phyloP scores from a whole-genome alignment of 2,797 vertebrate genomes.

The Neosilurus hyrtlii region DNA sequence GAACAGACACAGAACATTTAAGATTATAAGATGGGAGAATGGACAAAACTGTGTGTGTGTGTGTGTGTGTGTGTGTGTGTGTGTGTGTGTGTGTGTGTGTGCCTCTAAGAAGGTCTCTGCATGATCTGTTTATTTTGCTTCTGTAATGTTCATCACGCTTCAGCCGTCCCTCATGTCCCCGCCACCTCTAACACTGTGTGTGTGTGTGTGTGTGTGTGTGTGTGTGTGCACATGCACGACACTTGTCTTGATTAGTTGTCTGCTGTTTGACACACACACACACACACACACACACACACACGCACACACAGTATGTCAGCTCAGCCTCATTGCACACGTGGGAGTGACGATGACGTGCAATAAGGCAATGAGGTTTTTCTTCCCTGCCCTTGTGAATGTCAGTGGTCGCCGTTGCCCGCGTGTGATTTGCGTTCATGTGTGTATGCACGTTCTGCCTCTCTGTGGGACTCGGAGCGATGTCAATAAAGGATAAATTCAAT shows the following conservation, averaged over 20 bases:
- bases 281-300: neutral
- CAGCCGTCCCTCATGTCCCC: slow-evolving; percentile 67
- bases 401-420: slow-evolving; percentile 6
- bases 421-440: slow-evolving; percentile 18
- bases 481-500: slow-evolving; percentile 58
- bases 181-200: neutral
- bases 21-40: neutral
- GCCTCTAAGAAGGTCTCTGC: slow-evolving; percentile 61
- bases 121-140: slow-evolving; percentile 72
- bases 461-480: slow-evolving; percentile 45
- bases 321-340: slow-evolving; percentile 23
- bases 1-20: neutral
- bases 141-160: slow-evolving; percentile 69
- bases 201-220: slow-evolving; percentile 29
- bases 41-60: neutral
- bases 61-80: neutral
- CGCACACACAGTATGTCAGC: slow-evolving; percentile 5
- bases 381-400: slow-evolving; percentile 54
- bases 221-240: slow-evolving; percentile 32
- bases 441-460: neutral
- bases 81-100: neutral
- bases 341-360: slow-evolving; percentile 21
- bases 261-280: slow-evolving; percentile 26
- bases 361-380: slow-evolving; percentile 43
- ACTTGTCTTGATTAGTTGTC: slow-evolving; percentile 32